These are phyloP conservation scores for Synchiropus splendidus DNA, from an alignment of 2,113 vertebrate species.

Conservation along the genomic window DNA sequence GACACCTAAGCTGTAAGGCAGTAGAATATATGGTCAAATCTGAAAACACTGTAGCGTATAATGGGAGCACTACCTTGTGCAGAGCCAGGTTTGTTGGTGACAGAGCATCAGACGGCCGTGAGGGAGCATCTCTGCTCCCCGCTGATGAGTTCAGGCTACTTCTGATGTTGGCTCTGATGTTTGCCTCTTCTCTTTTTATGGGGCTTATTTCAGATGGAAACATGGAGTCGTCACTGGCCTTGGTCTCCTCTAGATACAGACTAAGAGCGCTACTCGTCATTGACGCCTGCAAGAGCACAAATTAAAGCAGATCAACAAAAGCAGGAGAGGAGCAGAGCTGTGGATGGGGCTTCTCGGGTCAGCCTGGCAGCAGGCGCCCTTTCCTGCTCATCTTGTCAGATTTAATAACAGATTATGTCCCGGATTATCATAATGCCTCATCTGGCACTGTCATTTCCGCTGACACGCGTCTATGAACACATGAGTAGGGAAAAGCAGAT, in stretches of 20 bases:
- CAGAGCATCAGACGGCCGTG: constrained; percentile 61
- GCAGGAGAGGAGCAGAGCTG: background rate
- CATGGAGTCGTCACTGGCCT: constrained; percentile 66
- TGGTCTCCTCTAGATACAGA: constrained; percentile 74
- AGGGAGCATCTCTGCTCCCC: constrained; percentile 55
- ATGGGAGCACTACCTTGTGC: constrained; percentile 74
- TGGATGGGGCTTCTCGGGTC: constrained; percentile 13
- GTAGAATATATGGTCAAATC: too few relatives aligned
- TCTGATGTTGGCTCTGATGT: constrained; percentile 43
- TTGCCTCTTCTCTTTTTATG: constrained; percentile 51
- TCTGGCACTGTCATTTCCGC: constrained; percentile 33
- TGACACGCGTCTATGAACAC: constrained; percentile 11
- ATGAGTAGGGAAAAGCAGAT: constrained; percentile 28
- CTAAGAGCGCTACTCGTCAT: constrained; percentile 83
- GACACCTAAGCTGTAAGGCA: too few relatives aligned
- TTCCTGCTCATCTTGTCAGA: constrained; percentile 30
- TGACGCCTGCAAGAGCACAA: constrained; percentile 71
- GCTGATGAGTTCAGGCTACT: constrained; percentile 39
- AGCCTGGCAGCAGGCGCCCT: constrained; percentile 28
- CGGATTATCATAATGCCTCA: constrained; percentile 51
- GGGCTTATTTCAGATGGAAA: constrained; percentile 58
- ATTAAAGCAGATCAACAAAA: background rate
- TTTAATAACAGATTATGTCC: constrained; percentile 53
- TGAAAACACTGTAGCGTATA: too few relatives aligned
- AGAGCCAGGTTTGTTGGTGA: constrained; percentile 71